Evolutionary conservation across 2,113 vertebrate genomes (phyloP).

Genomic region (Ptychochromis oligacanthus): DNA sequence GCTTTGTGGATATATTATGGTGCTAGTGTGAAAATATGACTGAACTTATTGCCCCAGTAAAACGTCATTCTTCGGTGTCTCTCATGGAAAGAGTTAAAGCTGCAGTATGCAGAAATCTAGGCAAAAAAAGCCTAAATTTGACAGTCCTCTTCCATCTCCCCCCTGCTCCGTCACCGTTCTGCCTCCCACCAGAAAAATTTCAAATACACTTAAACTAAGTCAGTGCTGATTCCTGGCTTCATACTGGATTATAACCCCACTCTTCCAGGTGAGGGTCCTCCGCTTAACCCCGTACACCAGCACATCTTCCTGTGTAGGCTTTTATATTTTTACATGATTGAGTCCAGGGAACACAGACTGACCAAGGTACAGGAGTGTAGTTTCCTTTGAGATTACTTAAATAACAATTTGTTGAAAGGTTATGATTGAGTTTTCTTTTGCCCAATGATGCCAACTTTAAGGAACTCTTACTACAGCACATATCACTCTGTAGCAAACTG

Average conservation of each 20-base stretch:
- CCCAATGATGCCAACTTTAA: not conserved
- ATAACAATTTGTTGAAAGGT: not conserved
- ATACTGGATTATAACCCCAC: not conserved
- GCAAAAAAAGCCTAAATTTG: not conserved
- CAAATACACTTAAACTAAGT: not conserved
- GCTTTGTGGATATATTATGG: not conserved
- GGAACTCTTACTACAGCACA: not conserved
- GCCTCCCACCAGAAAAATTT: not conserved
- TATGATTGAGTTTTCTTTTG: not conserved
- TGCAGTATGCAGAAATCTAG: not conserved
- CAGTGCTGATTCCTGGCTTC: not conserved
- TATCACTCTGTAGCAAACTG: not conserved
- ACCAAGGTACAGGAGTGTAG: not conserved
- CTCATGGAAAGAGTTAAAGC: not conserved
- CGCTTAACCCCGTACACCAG: not conserved
- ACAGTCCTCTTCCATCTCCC: not conserved
- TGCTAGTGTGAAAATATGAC: not conserved
- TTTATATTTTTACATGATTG: not conserved
- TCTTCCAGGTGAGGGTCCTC: not conserved
- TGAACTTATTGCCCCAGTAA: not conserved
- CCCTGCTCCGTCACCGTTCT: not conserved
- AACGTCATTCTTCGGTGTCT: not conserved
- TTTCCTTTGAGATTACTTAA: not conserved
- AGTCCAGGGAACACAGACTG: not conserved
- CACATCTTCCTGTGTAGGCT: not conserved